Evolutionary conservation across 2,797 vertebrate species (phyloP).

Genomic region (Parambassis ranga): DNA sequence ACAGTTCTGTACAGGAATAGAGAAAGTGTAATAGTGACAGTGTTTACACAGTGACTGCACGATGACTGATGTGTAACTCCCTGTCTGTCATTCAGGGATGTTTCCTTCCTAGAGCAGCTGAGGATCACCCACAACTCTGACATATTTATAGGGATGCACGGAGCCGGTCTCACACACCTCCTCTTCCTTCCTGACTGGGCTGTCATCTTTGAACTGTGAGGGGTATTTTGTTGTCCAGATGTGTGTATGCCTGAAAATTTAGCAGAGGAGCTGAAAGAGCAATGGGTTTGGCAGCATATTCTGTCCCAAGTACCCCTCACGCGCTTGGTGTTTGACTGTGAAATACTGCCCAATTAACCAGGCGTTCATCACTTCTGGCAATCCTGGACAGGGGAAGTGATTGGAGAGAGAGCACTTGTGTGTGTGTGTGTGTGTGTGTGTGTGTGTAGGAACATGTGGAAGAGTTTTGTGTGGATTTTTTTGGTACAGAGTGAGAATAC

Average conservation of each 20-base stretch:
- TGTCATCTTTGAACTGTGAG: conserved; percentile 95
- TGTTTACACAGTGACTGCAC: not conserved
- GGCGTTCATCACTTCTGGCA: conserved; percentile 66
- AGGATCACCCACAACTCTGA: conserved; percentile 94
- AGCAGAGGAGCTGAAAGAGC: conserved; percentile 7
- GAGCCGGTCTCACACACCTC: conserved; percentile 95
- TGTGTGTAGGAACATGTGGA: not conserved
- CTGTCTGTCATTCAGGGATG: conserved; percentile 79
- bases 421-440: not conserved
- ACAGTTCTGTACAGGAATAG: not conserved
- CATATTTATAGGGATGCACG: conserved; percentile 97
- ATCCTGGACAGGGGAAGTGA: conserved; percentile 11
- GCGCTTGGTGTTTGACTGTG: conserved; percentile 48
- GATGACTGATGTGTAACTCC: conserved; percentile 20
- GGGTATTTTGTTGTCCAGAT: conserved; percentile 38
- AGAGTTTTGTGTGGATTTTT: conserved; percentile 10
- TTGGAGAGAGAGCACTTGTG: not conserved
- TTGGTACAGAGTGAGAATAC: conserved; percentile 6
- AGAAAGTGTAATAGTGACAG: not conserved
- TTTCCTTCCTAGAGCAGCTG: conserved; percentile 91
- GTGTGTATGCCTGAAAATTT: not conserved
- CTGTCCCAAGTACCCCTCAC: conserved; percentile 39
- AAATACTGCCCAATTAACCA: conserved; percentile 75
- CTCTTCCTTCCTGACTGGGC: conserved; percentile 99
- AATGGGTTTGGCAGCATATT: conserved; percentile 15